These are phyloP conservation scores for Drosophila pseudoananassae DNA, from an alignment of 1,140 invertebrate species.

Conservation along the genomic window DNA sequence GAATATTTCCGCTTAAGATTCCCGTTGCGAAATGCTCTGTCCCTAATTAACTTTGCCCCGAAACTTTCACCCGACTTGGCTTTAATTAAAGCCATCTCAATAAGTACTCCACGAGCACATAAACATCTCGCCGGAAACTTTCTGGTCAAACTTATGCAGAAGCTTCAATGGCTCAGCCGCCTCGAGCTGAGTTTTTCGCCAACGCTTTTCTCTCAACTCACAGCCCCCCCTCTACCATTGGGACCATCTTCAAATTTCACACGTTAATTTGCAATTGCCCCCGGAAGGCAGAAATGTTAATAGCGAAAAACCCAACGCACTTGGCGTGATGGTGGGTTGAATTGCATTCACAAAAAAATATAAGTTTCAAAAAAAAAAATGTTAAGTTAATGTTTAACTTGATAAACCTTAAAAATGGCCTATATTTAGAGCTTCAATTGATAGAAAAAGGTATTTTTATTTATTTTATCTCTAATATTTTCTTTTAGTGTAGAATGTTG, in stretches of 20 bases:
- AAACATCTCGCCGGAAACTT: slow-evolving; percentile 46
- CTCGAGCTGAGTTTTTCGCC: slow-evolving; percentile 13
- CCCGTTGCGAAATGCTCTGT: slow-evolving; percentile 32
- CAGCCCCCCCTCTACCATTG: slow-evolving; percentile 3
- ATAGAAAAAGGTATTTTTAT: too few relatives aligned
- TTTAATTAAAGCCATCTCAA: slow-evolving; percentile 63
- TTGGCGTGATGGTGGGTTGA: slow-evolving; percentile 2
- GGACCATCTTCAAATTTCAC: slow-evolving; percentile 58
- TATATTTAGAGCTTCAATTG: too few relatives aligned
- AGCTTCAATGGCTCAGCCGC: slow-evolving; percentile 15
- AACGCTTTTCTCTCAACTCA: slow-evolving; percentile 8
- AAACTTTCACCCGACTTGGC: slow-evolving; percentile 53
- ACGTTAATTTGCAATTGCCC: slow-evolving; percentile 69
- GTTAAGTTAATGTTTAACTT: too few relatives aligned
- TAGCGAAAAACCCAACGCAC: slow-evolving; percentile 51
- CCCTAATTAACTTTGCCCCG: slow-evolving; percentile 49
- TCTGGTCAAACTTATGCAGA: slow-evolving; percentile 65
- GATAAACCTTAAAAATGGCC: too few relatives aligned
- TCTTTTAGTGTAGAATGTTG: slow-evolving; percentile 29
- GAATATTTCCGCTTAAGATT: slow-evolving; percentile 49
- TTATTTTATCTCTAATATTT: background rate
- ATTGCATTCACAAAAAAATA: background rate
- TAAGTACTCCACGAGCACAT: slow-evolving; percentile 49
- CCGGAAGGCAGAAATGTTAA: slow-evolving; percentile 66
- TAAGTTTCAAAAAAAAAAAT: background rate